Base-by-base conservation (phyloP, 35 echinoderm and acorn worm genomes). In the Hemicentrotus pulcherrimus region DNA sequence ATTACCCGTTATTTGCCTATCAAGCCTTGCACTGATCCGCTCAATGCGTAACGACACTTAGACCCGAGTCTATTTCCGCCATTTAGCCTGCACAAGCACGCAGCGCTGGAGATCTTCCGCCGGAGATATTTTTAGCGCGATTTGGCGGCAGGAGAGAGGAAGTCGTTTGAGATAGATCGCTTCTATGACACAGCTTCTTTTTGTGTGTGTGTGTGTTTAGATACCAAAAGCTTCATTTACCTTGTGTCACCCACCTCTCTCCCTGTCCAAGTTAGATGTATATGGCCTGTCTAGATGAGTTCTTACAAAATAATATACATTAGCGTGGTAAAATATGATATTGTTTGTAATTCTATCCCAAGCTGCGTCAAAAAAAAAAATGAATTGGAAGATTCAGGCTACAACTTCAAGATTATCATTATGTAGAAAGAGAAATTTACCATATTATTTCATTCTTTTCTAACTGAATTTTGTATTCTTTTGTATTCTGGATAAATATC, bases 61-160 rank as follows among this genome's bases (percentile, higher is more conserved):
- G 19, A 90, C 88, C 88, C 46, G 12, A 32, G 19, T 90, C 32
- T 28, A 90, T 90, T 90, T 90, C 88, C 88, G 45, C 46, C 88
- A 33, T 30, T 47, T 33, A 90, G 31, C 46, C 46, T 35, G 88
- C 88, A 90, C 88, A 47, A 32, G 88, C 46, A 47, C 33, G 88
- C 32, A 90, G 88, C 32, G 88, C 88, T 2, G 88, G 32, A 47
- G 88, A 18, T 16, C 88, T 90, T 90, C 88, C 88, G 88, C 32
- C 88, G 88, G 46, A 30, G 88, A 28, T 90, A 90, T 90, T 90
- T 90, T 90, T 90, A 90, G 88, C 88, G 88, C 88, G 15, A 16
- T 90, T 90, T 9, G 88, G 88, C 88, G 32, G 88, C 88, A 32
- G 32, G 88, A 32, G 31, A 90, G 46, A 47, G 88, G 88, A 90